These are phyloP conservation scores for Thalassoma bifasciatum DNA, from an alignment of 2,113 vertebrate genomes.

Conservation along the genomic window DNA sequence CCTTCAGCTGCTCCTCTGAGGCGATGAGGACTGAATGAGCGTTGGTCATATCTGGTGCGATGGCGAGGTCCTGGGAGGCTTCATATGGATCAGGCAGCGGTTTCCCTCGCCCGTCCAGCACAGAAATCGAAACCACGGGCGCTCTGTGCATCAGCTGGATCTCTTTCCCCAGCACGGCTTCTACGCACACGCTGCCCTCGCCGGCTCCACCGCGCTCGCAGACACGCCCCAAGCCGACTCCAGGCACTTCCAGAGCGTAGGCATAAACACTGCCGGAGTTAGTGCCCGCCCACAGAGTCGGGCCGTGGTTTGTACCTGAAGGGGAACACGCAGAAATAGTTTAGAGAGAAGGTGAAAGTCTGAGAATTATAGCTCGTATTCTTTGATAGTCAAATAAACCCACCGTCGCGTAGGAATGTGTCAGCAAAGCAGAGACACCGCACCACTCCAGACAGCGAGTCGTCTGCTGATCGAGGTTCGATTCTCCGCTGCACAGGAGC, in stretches of 20 bases:
- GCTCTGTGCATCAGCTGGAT: constrained; percentile 99
- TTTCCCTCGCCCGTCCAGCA: constrained; percentile 92
- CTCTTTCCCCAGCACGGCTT: constrained; percentile 95
- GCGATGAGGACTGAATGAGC: constrained; percentile 96
- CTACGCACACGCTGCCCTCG: constrained; percentile 86
- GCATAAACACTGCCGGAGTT: constrained; percentile 96
- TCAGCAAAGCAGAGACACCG: constrained; percentile 96
- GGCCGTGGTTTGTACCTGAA: constrained; percentile 91
- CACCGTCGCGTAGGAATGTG: constrained; percentile 95
- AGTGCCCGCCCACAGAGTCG: constrained; percentile 97
- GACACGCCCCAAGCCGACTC: constrained; percentile 51
- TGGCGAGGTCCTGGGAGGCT: constrained; percentile 93
- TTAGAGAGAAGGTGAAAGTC: too few relatives aligned
- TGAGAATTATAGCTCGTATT: too few relatives aligned
- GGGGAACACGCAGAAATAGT: too few relatives aligned
- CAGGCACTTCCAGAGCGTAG: constrained; percentile 93
- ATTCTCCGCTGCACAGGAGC: constrained; percentile 94
- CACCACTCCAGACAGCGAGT: constrained; percentile 94
- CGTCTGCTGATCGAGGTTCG: constrained; percentile 93
- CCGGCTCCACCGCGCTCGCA: constrained; percentile 74
- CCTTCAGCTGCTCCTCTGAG: constrained; percentile 98
- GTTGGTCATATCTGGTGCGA: constrained; percentile 93
- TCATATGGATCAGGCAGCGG: constrained; percentile 95
- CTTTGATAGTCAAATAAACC: constrained; percentile 20
- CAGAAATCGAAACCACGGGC: constrained; percentile 91